Evolutionary conservation across 1,140 invertebrate species (phyloP).

Genomic region (Melanaphis sacchari): DNA sequence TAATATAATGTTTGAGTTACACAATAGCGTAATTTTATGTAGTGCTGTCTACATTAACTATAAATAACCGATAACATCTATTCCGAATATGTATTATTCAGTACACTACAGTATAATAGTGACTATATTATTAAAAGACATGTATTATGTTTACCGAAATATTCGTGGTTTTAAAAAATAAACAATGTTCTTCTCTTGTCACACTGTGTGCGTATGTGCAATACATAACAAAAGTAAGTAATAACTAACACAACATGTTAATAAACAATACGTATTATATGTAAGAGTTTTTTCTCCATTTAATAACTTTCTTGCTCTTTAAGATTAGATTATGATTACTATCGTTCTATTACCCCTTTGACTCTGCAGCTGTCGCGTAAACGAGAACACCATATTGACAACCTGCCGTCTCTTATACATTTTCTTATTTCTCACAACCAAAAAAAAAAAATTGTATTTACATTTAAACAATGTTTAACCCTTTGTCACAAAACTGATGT

Average conservation of each 20-base stretch:
- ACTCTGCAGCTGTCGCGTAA: no score
- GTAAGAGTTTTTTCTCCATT: not conserved
- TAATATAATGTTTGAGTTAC: not conserved
- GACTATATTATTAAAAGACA: not conserved
- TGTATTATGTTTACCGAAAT: not conserved
- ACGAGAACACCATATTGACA: no score
- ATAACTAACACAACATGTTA: not conserved
- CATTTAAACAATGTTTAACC: no score
- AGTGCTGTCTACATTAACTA: not conserved
- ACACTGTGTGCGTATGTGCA: not conserved
- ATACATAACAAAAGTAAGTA: not conserved
- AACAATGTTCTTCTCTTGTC: not conserved
- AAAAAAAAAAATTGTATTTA: no score
- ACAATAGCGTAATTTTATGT: not conserved
- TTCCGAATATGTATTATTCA: not conserved
- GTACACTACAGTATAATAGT: not conserved
- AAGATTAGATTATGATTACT: not conserved
- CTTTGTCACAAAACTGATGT: no score
- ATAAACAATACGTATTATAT: not conserved
- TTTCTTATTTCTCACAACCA: no score
- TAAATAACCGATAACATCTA: not conserved
- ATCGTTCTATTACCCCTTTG: not conserved
- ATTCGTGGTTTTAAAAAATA: not conserved
- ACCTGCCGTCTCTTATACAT: no score
- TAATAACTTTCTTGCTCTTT: not conserved